Evolutionary conservation across 2,113 vertebrate genomes (phyloP), one percentile per base, ranked within the genome.

Genomic region (Galbula dea): DNA sequence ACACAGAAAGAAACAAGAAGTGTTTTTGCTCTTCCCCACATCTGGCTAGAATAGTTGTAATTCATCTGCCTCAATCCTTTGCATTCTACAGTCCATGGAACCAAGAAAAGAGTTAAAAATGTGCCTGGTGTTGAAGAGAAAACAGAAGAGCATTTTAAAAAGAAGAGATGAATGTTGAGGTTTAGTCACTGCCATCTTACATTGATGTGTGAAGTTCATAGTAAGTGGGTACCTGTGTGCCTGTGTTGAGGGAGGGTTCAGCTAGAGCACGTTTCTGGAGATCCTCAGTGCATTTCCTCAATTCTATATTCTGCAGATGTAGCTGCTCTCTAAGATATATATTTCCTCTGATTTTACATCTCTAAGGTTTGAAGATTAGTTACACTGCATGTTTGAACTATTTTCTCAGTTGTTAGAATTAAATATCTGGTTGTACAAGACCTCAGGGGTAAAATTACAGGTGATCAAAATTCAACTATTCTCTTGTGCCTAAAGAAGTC

Each of bases 391-490:
- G 43, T 89, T 29, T 87, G 71, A 94, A 69, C 89, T 94, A 45
- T 85, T 85, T 89, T 91, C 62, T 76, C 71, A 85, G 51, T 85
- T 91, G 82, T 90, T 77, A 85, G 75, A 87, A 92, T 95, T 87
- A 92, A 94, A 91, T 79, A 80, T 74, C 29, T 73, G 34, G 84
- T 82, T 92, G 86, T 95, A 78, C 34, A 62, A 92, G 78, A 89
- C 54, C 91, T 93, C 83, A 68, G 78, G 90, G 92, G 78, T 92
- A 88, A 96, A 84, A 92, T 88, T 73, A 88, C 15, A 58, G 74
- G 62, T 91, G 71, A 94, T 91, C 52, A 86, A 88, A 93, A 96
- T 95, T 88, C 76, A 80, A 10, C 49, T 59, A 37, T 85, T 95
- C 63, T 68, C 34, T 59, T 89, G 34, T 86, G 74, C 41, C 65